These are phyloP conservation scores for Macrotis lagotis DNA, from an alignment of 2,113 vertebrate genomes.

Conservation along the genomic window DNA sequence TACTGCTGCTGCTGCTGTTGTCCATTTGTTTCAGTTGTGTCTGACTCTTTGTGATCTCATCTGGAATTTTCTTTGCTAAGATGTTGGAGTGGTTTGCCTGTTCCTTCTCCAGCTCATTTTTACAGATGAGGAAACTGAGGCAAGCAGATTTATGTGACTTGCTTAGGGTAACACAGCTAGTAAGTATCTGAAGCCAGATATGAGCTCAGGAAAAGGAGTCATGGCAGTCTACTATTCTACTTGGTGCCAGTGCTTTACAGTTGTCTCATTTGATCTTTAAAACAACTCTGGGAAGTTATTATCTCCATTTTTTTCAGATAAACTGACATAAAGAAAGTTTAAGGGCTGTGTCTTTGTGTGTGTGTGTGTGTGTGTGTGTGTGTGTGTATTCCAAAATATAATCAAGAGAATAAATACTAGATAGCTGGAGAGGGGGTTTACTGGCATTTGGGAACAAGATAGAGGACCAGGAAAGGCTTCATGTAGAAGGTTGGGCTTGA, in stretches of 20 bases:
- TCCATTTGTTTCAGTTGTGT: background rate
- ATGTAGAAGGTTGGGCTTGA: background rate
- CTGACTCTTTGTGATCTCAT: background rate
- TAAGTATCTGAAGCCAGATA: background rate
- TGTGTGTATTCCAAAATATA: background rate
- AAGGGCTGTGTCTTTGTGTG: no score
- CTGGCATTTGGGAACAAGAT: background rate
- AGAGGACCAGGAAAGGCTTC: background rate
- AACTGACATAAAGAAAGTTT: slow-evolving; percentile 29
- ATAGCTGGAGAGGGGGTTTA: background rate
- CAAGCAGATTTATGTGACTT: background rate
- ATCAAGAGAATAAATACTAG: background rate
- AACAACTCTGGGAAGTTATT: background rate
- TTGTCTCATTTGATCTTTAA: slow-evolving; percentile 1
- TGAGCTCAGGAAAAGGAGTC: background rate
- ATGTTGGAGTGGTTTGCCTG: background rate
- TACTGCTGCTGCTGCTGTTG: background rate
- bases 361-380: no score
- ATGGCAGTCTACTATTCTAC: background rate
- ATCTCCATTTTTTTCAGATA: slow-evolving; percentile 20
- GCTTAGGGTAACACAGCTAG: background rate
- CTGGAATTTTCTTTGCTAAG: background rate
- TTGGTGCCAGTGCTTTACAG: background rate
- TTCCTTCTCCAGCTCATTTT: background rate
- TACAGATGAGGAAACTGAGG: background rate